Percentiles rank a stretch among this genome's conserved stretches.
Conservation (phyloP, 2,113 vertebrate species). For the Paradisaea rubra region DNA sequence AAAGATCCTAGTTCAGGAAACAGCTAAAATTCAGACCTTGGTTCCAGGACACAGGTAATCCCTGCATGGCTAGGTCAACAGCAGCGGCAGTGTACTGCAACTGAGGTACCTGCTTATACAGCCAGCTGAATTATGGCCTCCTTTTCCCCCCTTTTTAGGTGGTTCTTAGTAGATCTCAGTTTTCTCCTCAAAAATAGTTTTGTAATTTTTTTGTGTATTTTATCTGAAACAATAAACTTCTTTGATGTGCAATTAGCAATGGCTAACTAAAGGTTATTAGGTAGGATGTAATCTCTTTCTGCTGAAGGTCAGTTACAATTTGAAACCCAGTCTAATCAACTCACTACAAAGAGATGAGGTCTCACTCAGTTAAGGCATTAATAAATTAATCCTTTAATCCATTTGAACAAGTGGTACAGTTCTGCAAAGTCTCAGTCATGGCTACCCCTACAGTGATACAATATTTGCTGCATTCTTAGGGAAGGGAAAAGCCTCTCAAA, state of each 20-base stretch:
- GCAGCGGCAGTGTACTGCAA: background rate
- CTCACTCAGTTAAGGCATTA: slow-evolving; percentile 40
- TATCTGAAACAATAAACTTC: slow-evolving; percentile 9
- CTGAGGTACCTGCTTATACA: background rate
- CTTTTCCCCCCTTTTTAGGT: background rate
- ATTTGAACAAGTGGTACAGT: slow-evolving; percentile 22
- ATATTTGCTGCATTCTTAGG: slow-evolving; percentile 19
- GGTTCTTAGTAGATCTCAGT: background rate
- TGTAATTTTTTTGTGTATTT: background rate
- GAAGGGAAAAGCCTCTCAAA: background rate
- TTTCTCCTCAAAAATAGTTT: background rate
- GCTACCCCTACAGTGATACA: background rate
- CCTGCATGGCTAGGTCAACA: background rate
- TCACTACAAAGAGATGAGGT: slow-evolving; percentile 40
- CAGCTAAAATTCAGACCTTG: background rate
- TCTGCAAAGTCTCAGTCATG: background rate
- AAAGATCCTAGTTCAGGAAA: background rate
- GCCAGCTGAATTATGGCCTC: background rate
- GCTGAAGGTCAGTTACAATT: slow-evolving; percentile 44
- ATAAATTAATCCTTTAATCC: slow-evolving; percentile 65
- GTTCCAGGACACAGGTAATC: background rate
- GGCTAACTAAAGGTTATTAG: slow-evolving; percentile 27
- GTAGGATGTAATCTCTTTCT: slow-evolving; percentile 43
- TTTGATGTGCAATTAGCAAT: slow-evolving; percentile 15
- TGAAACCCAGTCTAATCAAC: slow-evolving; percentile 43